Evolutionary conservation across 2,888 invertebrate species (phyloP).

Genomic region (Amiota communis): DNA sequence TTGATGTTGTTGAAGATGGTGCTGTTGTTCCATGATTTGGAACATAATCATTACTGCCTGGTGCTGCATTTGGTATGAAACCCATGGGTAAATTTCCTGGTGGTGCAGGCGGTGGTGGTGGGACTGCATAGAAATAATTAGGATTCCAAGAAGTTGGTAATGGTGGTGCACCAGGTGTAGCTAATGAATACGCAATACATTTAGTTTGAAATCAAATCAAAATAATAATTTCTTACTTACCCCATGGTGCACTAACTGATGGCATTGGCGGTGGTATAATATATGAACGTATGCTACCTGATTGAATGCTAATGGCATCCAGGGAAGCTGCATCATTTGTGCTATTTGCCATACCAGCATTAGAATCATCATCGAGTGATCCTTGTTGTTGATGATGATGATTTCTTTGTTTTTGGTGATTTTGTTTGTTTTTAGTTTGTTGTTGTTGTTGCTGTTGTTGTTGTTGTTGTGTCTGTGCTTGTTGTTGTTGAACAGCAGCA

Average conservation of each 20-base stretch:
- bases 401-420: not conserved
- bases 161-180: constrained; percentile 50
- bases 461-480: constrained; percentile 4
- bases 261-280: constrained; percentile 73
- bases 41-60: constrained; percentile 28
- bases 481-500: not conserved
- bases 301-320: constrained; percentile 70
- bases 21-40: constrained; percentile 37
- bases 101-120: constrained; percentile 48
- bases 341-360: constrained; percentile 62
- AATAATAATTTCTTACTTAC: constrained; percentile 52
- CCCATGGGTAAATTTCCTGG: constrained; percentile 25
- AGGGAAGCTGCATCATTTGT: constrained; percentile 63
- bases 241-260: constrained; percentile 64
- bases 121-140: constrained; percentile 52
- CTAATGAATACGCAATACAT: not conserved
- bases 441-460: constrained; percentile 44
- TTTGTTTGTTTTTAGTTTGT: constrained; percentile 25
- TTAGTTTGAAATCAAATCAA: not conserved
- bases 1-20: constrained; percentile 47
- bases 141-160: constrained; percentile 65
- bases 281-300: constrained; percentile 70
- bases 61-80: constrained; percentile 34
- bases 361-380: constrained; percentile 57
- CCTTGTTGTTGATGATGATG: constrained; percentile 22